Conservation (phyloP, 2,888 invertebrate genomes). For the Argynnis bischoffii region DNA sequence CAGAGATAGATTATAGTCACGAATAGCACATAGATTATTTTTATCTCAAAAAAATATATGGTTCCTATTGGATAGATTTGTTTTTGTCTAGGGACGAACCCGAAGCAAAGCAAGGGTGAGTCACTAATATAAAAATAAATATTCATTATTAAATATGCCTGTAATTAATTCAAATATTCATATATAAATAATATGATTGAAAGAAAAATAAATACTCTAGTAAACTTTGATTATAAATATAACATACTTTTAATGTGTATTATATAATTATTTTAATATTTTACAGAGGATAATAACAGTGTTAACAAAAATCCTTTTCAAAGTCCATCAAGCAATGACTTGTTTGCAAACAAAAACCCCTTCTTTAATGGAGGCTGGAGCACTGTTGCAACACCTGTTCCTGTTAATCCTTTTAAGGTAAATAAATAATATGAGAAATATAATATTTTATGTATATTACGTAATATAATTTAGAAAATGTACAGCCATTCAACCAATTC, state of each 20-base stretch:
- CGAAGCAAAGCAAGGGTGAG: too few species aligned
- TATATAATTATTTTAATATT: conserved; percentile 12
- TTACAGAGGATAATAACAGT: conserved; percentile 67
- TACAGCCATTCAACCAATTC: conserved; percentile 30
- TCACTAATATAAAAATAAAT: too few species aligned
- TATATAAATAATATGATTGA: too few species aligned
- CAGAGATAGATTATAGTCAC: too few species aligned
- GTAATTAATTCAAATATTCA: too few species aligned
- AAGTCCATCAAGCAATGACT: conserved; percentile 68
- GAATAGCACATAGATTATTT: too few species aligned
- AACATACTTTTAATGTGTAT: background rate
- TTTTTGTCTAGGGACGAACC: too few species aligned
- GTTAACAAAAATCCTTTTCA: conserved; percentile 78
- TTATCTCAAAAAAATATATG: too few species aligned
- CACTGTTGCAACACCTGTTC: conserved; percentile 54
- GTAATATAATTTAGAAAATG: conserved; percentile 5
- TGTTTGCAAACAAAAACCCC: conserved; percentile 73
- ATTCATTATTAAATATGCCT: too few species aligned
- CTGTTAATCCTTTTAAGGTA: conserved; percentile 76
- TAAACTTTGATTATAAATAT: too few species aligned
- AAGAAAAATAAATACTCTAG: too few species aligned
- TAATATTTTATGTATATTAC: background rate
- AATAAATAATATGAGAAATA: conserved; percentile 39
- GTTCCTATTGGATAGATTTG: too few species aligned
- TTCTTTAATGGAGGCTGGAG: conserved; percentile 76